Base-by-base conservation (phyloP, 1,140 invertebrate species). In the Chelonus insularis region DNA sequence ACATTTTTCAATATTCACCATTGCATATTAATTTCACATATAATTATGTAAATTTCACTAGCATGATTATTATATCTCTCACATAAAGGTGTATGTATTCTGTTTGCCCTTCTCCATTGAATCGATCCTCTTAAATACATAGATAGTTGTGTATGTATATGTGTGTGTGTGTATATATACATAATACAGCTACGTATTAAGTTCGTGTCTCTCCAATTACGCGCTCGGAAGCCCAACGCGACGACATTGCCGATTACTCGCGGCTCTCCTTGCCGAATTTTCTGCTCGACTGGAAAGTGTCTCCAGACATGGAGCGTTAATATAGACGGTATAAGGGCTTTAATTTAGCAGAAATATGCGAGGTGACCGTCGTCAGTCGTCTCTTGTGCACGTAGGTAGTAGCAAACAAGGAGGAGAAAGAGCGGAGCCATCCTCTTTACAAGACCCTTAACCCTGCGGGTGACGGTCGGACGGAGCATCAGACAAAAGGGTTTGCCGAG, bases 371-470 rank as follows among this genome's bases (percentile, higher is more conserved):
- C 50, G 52, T 34, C 23, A 34, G 48, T 29, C 48, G 43, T 25
- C 45, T 61, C 41, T 50, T 41, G 43, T 21, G 36, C 47, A 16
- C 48, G 48, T 52, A 32, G 36, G 47, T 56, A 12, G 36, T 20
- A 23, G 23, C 12, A 20, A 21, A 25, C 8, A 16, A 50, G 54
- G n/a, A n/a, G 25, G 45, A 54, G 37, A 54, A 47, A 50, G 32
- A 45, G 47, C 23, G 5, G 14, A 63, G 55, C 32, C 60, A 65
- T 72, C 72, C 74, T 77, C 68, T 75, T 75, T 71, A 68, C 68
- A 70, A 73, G 75, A 76, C 76, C 76, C 72, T 76, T 75, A 78
- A 78, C 74, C 73, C 76, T 75, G 73, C 73, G 76, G 76, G 76
- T 75, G 76, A 75, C 74, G 72, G 70, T 67, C 69, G 73, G 69